Evolutionary conservation across 2,797 vertebrate species (phyloP).

Genomic region (Zalophus californianus): DNA sequence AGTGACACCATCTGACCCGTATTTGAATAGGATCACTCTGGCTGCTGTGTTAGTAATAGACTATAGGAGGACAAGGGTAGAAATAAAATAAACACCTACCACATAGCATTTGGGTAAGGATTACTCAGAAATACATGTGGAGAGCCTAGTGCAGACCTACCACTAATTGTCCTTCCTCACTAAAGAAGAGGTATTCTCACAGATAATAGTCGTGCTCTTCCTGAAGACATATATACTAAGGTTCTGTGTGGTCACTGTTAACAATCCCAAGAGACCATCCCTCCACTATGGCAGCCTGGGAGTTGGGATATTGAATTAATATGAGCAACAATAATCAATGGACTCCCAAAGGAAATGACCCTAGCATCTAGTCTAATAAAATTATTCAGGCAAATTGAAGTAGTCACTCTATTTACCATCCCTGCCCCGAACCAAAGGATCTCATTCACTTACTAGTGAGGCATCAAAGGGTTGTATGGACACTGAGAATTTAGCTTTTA

Average conservation of each 20-base stretch:
- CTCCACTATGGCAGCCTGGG: neutral
- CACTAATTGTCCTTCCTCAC: neutral
- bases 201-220: neutral
- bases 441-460: neutral
- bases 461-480: neutral
- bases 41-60: neutral
- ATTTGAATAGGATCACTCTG: neutral
- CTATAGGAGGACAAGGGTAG: neutral
- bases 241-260: neutral
- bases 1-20: neutral
- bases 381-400: neutral
- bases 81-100: neutral
- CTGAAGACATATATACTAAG: neutral
- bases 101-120: neutral
- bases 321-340: neutral
- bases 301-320: neutral
- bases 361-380: neutral
- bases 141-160: neutral
- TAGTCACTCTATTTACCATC: neutral
- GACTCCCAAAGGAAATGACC: neutral
- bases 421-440: neutral
- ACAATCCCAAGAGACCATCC: neutral
- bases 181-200: neutral
- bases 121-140: neutral
- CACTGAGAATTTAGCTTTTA: slow-evolving; percentile 21